Percentiles rank a stretch among this genome's conserved stretches.
Conservation (phyloP, 2,888 invertebrate genomes). For the Helobdella robusta region DNA sequence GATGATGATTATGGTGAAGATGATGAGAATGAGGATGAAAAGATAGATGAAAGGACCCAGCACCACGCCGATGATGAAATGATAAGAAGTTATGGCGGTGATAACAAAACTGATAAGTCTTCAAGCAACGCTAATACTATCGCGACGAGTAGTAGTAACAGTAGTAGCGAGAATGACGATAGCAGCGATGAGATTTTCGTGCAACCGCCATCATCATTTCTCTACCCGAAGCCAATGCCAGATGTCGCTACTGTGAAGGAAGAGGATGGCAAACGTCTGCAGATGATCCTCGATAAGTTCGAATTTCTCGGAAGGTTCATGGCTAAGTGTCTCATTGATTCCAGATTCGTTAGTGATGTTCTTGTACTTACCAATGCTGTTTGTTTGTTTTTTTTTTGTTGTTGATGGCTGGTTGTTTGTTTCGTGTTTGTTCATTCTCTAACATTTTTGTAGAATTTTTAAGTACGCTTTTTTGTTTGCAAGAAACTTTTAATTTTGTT, state of each 20-base stretch:
- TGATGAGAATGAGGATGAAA: no score
- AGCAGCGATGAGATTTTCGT: no score
- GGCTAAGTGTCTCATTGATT: slow-evolving; percentile 98
- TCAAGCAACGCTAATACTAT: neutral
- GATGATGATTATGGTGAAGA: slow-evolving; percentile 3
- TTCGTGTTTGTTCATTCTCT: no score
- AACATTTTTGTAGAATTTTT: neutral
- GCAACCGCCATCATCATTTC: slow-evolving; percentile 6
- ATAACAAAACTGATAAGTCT: neutral
- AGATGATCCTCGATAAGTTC: slow-evolving; percentile 59
- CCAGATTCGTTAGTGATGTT: slow-evolving; percentile 74
- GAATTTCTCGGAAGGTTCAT: slow-evolving; percentile 94
- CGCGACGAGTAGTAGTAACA: neutral
- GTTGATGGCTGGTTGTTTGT: no score
- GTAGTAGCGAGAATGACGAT: neutral
- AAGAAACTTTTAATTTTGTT: slow-evolving; percentile 2
- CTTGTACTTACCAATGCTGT: no score
- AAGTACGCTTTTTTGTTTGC: neutral
- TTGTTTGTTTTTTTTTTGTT: neutral
- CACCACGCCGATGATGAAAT: neutral
- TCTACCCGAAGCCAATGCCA: slow-evolving; percentile 5
- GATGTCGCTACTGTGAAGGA: no score
- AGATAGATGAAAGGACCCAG: no score
- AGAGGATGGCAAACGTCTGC: neutral
- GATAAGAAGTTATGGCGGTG: neutral